Conservation (phyloP, 2,888 invertebrate genomes). For the Helobdella robusta region DNA sequence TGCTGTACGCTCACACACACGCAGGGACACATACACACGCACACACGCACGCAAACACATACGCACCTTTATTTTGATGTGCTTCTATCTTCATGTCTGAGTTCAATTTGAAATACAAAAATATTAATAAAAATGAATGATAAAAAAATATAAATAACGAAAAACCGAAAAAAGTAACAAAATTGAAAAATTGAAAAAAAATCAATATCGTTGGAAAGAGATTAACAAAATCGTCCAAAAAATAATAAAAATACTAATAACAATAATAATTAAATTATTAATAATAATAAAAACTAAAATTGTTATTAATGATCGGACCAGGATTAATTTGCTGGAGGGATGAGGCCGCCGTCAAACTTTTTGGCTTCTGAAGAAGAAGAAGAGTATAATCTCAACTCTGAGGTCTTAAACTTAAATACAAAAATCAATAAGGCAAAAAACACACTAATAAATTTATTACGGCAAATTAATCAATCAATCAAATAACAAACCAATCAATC, state of each 20-base stretch:
- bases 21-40: too few relatives aligned
- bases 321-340: conserved; percentile 46
- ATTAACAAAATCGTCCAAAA: not conserved
- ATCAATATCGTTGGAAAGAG: not conserved
- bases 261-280: too few relatives aligned
- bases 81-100: conserved; percentile 45
- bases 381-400: not conserved
- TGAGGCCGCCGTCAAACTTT: conserved; percentile 46
- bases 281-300: not conserved
- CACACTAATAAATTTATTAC: too few relatives aligned
- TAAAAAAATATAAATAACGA: not conserved
- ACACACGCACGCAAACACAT: not conserved
- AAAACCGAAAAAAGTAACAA: too few relatives aligned
- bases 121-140: not conserved
- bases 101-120: conserved; percentile 26
- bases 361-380: conserved; percentile 40
- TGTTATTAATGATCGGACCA: not conserved
- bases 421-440: not conserved
- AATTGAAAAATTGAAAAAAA: too few relatives aligned
- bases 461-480: too few relatives aligned
- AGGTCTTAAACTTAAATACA: not conserved
- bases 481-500: too few relatives aligned
- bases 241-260: not conserved
- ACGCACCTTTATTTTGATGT: conserved; percentile 46
- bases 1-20: too few relatives aligned